Base-by-base conservation (phyloP, 2,113 vertebrate species). In the Cyanistes caeruleus region DNA sequence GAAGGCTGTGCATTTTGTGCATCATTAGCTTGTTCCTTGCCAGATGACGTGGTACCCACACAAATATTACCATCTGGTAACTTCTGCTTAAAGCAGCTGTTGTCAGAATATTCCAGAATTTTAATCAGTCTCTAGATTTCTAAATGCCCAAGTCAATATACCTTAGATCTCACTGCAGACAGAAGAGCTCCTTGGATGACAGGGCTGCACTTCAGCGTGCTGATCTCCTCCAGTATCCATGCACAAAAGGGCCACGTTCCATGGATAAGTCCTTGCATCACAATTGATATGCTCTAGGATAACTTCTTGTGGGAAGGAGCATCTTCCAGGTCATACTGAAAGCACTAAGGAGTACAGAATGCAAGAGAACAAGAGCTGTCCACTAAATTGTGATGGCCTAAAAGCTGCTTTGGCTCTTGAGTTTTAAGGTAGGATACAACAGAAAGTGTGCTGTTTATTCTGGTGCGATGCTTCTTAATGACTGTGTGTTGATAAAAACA, bases 1-100 rank as follows among this genome's bases (percentile, higher is more conserved):
- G 87, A 96, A 93, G 74, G 55, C 65, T 93, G 77, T 85, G 24
- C 75, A 74, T 88, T 96, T 93, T 92, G 85, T 93, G 75, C 94
- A 95, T 89, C 83, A 63, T 88, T 88, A 90, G 88, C 73, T 93
- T 86, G 72, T 96, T 96, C 83, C 72, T 84, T 94, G 94, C 92
- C 92, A 96, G 92, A 95, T 58, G 41, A 90, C 4, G 4, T 92
- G 88, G 60, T 93, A 89, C 95, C 92, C 96, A 97, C 96, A 92
- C 86, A 96, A 92, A 92, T 95, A 90, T 81, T 96, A 67, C 95
- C 90, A 95, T 96, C 94, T 96, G 95, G 76, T 93, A 96, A 92
- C 95, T 92, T 97, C 92, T 95, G 92, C 44, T 91, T 85, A 87
- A 97, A 95, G 58, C 95, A 95, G 93, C 87, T 96, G 91, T 92